Evolutionary conservation across 2,797 vertebrate species (phyloP).

Genomic region (Hylomyscus alleni): DNA sequence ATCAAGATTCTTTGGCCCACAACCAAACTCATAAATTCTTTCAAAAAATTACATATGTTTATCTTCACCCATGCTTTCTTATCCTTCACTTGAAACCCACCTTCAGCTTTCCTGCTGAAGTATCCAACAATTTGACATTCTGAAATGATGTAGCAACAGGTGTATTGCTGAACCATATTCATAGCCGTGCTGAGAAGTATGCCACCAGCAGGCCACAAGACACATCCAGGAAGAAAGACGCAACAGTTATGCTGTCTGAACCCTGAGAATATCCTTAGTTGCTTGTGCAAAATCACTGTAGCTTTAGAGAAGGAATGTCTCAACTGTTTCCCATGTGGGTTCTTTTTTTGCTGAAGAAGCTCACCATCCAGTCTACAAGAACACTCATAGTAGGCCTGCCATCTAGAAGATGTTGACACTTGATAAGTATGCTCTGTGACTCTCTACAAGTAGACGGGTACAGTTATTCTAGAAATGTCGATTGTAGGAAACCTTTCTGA

Average conservation of each 20-base stretch:
- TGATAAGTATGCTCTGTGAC: background rate
- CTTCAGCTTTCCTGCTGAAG: background rate
- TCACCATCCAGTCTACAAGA: background rate
- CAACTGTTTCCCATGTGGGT: background rate
- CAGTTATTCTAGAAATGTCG: background rate
- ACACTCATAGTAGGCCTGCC: background rate
- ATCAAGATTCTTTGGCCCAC: background rate
- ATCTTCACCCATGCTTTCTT: background rate
- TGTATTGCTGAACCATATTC: background rate
- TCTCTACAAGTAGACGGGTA: background rate
- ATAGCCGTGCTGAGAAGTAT: background rate
- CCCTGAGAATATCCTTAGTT: background rate
- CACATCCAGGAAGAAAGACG: background rate
- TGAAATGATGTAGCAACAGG: background rate
- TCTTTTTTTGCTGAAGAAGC: background rate
- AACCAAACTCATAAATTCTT: background rate
- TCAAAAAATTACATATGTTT: background rate
- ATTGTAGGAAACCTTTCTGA: conserved; percentile 1
- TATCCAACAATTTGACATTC: background rate
- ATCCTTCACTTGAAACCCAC: background rate
- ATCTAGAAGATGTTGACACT: background rate
- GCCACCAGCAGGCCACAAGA: background rate
- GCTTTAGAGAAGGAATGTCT: background rate
- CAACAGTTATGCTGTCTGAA: background rate
- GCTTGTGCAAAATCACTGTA: background rate